Conservation (phyloP, 92 coral and sea anemone genomes). For the Ricordea florida region DNA sequence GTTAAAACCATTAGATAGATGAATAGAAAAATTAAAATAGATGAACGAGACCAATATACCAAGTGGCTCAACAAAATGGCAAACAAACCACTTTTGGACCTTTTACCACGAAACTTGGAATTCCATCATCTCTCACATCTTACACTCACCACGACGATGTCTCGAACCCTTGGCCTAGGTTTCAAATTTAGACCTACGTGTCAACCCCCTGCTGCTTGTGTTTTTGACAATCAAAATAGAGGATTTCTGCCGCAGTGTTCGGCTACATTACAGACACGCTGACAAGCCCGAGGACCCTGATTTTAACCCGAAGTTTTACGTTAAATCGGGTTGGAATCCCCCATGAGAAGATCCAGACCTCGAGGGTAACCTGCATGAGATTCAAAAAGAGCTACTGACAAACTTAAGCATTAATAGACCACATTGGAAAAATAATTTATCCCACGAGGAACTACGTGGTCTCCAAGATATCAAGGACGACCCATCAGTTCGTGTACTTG, state of each 20-base stretch:
- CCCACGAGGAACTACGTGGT: background rate
- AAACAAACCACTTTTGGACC: slow-evolving; percentile 6
- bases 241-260: slow-evolving; percentile 52
- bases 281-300: slow-evolving; percentile 21
- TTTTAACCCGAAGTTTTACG: slow-evolving; percentile 17
- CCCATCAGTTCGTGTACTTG: background rate
- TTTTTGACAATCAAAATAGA: slow-evolving; percentile 38
- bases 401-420: slow-evolving; percentile 11
- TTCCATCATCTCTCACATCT: slow-evolving; percentile 24
- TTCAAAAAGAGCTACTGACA: slow-evolving; percentile 12
- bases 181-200: slow-evolving; percentile 49
- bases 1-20: too few species aligned
- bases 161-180: slow-evolving; percentile 38
- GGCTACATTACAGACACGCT: background rate
- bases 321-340: slow-evolving; percentile 15
- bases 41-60: background rate
- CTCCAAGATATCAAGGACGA: background rate
- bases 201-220: slow-evolving; percentile 29
- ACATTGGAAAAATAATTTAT: slow-evolving; percentile 3
- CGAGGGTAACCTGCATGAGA: slow-evolving; percentile 22
- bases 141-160: background rate
- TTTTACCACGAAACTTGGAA: slow-evolving; percentile 30
- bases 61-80: slow-evolving; percentile 56
- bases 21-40: too few species aligned
- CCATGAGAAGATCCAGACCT: slow-evolving; percentile 37